Percentiles rank a stretch among this genome's conserved stretches.
Conservation (phyloP, 1,140 invertebrate species). For the Cydia amplana region DNA sequence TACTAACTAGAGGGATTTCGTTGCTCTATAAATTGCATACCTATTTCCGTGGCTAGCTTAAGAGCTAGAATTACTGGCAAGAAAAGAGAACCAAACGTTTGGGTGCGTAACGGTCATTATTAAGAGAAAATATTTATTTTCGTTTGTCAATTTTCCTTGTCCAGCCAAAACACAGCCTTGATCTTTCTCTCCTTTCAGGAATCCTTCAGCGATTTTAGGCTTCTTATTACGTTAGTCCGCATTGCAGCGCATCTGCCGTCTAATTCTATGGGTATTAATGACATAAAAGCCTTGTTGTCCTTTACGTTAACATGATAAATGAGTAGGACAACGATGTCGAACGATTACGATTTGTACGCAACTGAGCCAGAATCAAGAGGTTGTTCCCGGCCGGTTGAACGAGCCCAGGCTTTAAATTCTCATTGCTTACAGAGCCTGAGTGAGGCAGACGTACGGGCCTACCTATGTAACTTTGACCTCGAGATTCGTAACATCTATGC, state of each 20-base stretch:
- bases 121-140: too few species aligned
- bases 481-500: background rate
- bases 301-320: background rate
- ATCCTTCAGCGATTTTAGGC: background rate
- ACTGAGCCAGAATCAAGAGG: constrained; percentile 19
- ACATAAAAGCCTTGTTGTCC: background rate
- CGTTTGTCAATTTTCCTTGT: background rate
- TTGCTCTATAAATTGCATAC: too few species aligned
- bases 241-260: constrained; percentile 18
- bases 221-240: background rate
- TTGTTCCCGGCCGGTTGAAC: constrained; percentile 60
- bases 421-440: background rate
- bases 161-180: background rate
- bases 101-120: too few species aligned
- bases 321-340: constrained; percentile 19
- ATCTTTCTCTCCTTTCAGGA: too few species aligned
- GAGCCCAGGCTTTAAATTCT: constrained; percentile 42
- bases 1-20: too few species aligned
- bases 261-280: background rate
- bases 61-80: too few species aligned
- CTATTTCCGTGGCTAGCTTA: too few species aligned
- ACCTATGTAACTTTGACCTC: background rate
- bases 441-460: background rate
- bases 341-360: constrained; percentile 25
- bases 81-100: too few species aligned